These are phyloP conservation scores for Mizuhopecten yessoensis DNA, from an alignment of 1,140 invertebrate species.

Conservation along the genomic window DNA sequence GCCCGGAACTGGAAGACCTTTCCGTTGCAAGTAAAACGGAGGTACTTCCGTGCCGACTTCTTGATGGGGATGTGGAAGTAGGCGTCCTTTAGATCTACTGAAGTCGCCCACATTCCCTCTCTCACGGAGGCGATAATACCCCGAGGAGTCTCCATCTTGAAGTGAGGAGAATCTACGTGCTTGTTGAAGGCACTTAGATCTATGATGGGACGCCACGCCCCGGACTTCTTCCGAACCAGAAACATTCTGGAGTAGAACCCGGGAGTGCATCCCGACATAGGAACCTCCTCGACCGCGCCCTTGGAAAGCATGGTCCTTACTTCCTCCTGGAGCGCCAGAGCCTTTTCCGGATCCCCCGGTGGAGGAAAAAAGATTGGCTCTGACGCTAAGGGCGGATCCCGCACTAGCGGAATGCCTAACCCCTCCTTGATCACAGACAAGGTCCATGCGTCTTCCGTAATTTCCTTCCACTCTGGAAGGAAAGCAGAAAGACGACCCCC, in stretches of 20 bases:
- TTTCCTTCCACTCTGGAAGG: too few species aligned
- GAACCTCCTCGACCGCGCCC: too few species aligned
- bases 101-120: conserved; percentile 45
- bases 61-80: conserved; percentile 55
- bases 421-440: too few species aligned
- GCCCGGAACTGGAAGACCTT: conserved; percentile 42
- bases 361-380: too few species aligned
- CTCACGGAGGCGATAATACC: conserved; percentile 15
- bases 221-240: conserved; percentile 47
- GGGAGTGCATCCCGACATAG: too few species aligned
- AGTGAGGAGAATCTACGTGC: conserved; percentile 43
- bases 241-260: conserved; percentile 38
- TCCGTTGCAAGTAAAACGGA: conserved; percentile 13
- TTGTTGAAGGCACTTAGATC: conserved; percentile 51
- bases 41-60: background rate
- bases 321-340: too few species aligned
- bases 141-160: conserved; percentile 54
- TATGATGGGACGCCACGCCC: conserved; percentile 41
- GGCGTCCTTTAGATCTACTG: conserved; percentile 47
- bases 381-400: too few species aligned
- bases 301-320: too few species aligned
- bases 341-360: too few species aligned
- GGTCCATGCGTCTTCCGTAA: too few species aligned
- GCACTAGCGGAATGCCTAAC: too few species aligned
- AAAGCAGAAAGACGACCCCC: too few species aligned